phyloP scores from a whole-genome alignment of 2,797 vertebrate species.

The Antennarius maculatus region DNA sequence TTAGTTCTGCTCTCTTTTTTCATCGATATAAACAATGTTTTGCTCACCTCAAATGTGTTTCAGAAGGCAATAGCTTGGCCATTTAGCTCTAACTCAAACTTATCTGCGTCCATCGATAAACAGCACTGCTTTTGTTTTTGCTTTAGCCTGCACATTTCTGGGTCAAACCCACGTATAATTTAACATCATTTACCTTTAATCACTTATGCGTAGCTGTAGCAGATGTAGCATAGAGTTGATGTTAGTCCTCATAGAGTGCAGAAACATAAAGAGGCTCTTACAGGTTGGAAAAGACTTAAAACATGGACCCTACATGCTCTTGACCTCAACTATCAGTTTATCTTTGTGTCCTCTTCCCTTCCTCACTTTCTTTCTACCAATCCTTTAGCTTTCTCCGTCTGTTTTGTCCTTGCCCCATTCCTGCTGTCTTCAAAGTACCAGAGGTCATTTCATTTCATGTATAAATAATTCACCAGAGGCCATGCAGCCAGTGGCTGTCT shows the following conservation, averaged over 20 bases:
- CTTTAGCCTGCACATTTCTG: too few relatives aligned
- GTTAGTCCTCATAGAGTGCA: constrained; percentile 5
- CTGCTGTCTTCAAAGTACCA: constrained; percentile 50
- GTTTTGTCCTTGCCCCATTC: constrained; percentile 49
- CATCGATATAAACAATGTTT: constrained; percentile 26
- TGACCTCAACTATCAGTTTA: constrained; percentile 25
- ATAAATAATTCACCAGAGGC: constrained; percentile 76
- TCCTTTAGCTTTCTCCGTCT: constrained; percentile 20
- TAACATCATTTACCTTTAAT: too few relatives aligned
- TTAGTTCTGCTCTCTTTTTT: too few relatives aligned
- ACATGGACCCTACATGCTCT: constrained; percentile 35
- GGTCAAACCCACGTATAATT: too few relatives aligned
- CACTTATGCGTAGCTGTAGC: too few relatives aligned
- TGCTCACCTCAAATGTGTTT: too few relatives aligned
- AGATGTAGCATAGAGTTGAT: not conserved
- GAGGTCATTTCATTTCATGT: constrained; percentile 68
- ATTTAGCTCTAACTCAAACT: not conserved
- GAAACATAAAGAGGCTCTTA: constrained; percentile 16
- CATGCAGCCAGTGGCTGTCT: constrained; percentile 57
- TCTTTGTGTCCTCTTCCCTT: not conserved
- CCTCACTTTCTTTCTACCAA: constrained; percentile 11
- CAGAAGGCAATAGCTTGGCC: too few relatives aligned
- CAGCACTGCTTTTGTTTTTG: too few relatives aligned
- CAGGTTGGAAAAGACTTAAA: constrained; percentile 44
- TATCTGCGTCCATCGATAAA: not conserved